phyloP scores from a whole-genome alignment of 2,797 vertebrate genomes.

The Takifugu rubripes region DNA sequence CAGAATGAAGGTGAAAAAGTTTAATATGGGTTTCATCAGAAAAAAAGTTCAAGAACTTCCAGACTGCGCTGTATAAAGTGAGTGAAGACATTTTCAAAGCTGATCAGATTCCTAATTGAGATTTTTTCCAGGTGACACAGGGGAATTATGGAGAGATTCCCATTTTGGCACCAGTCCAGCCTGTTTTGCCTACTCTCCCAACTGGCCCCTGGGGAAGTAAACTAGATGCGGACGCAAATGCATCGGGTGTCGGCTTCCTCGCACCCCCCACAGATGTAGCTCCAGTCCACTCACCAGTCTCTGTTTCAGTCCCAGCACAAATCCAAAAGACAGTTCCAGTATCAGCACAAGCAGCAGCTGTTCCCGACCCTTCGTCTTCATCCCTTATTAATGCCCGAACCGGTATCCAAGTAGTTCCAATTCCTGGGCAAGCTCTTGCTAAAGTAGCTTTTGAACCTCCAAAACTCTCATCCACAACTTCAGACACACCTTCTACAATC shows the following conservation, averaged over 20 bases:
- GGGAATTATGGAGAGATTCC: constrained; percentile 49
- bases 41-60: no score
- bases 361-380: constrained; percentile 25
- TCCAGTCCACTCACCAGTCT: constrained; percentile 20
- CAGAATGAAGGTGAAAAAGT: no score
- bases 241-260: constrained; percentile 30
- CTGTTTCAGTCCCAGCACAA: constrained; percentile 36
- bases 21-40: no score
- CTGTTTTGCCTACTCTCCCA: constrained; percentile 45
- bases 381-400: constrained; percentile 10
- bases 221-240: constrained; percentile 46
- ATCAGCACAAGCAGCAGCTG: constrained; percentile 32
- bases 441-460: constrained; percentile 37
- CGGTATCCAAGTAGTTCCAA: constrained; percentile 20
- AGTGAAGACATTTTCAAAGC: constrained; percentile 1
- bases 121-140: constrained; percentile 35
- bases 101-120: constrained; percentile 2
- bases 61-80: neutral
- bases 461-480: constrained; percentile 27
- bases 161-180: constrained; percentile 37
- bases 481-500: constrained; percentile 19
- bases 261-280: constrained; percentile 15
- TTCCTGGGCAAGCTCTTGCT: neutral
- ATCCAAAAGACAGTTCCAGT: constrained; percentile 34
- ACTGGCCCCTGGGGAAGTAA: constrained; percentile 48